Percentiles rank a stretch among this genome's conserved stretches.
These are phyloP conservation scores for Mercenaria mercenaria DNA, from an alignment of 1,140 invertebrate species.

Conservation along the genomic window DNA sequence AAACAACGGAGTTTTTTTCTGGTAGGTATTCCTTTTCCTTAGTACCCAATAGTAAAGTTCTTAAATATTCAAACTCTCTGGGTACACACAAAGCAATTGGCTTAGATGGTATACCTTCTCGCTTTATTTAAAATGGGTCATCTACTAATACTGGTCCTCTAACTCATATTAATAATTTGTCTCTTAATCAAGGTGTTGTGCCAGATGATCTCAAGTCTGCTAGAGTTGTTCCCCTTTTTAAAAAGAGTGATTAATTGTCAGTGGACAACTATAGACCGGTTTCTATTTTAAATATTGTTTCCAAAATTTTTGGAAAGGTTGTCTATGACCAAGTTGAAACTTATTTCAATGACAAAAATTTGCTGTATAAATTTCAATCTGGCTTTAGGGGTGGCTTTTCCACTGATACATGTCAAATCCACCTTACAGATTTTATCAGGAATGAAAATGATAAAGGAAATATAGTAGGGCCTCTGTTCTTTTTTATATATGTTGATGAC, in stretches of 20 bases:
- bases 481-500: too few species aligned
- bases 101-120: conserved; percentile 20
- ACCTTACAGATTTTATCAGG: neutral
- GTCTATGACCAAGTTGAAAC: conserved; percentile 30
- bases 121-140: conserved; percentile 24
- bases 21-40: conserved; percentile 28
- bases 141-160: neutral
- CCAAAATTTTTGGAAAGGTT: conserved; percentile 13
- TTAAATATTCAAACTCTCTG: conserved; percentile 5
- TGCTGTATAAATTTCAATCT: conserved; percentile 14
- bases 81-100: conserved; percentile 22
- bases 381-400: conserved; percentile 16
- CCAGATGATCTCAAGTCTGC: conserved; percentile 29
- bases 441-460: neutral
- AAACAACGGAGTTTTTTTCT: neutral
- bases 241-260: neutral
- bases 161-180: conserved; percentile 40
- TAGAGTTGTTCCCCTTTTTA: neutral
- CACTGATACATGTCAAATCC: neutral
- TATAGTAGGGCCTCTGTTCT: too few species aligned
- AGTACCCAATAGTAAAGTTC: conserved; percentile 24
- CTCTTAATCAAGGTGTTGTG: conserved; percentile 30
- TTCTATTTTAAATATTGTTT: conserved; percentile 15
- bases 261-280: conserved; percentile 13
- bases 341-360: neutral